These are phyloP conservation scores for Acanthurus leucopareius DNA, from an alignment of 2,797 vertebrate species.

Conservation along the genomic window DNA sequence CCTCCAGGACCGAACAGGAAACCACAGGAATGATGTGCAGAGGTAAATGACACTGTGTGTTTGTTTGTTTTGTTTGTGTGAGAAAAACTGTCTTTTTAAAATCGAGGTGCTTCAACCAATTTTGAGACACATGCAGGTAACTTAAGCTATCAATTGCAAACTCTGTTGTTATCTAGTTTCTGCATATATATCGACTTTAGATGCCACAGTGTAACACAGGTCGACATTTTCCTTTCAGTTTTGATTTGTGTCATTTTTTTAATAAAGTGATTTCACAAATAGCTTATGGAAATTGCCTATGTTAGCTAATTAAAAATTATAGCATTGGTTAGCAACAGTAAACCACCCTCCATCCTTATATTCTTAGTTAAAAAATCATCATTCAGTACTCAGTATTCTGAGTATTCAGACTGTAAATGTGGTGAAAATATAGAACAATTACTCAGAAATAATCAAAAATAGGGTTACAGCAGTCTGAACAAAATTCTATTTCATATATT, in stretches of 20 bases:
- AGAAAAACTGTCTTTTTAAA: conserved; percentile 17
- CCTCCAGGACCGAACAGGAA: conserved; percentile 47
- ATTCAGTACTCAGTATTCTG: neutral
- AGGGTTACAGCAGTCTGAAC: neutral
- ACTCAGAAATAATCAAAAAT: neutral
- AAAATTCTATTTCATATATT: neutral
- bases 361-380: no score
- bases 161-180: no score
- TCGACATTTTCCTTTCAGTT: neutral
- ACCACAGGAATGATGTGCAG: conserved; percentile 35
- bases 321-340: neutral
- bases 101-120: neutral
- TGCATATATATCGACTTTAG: no score
- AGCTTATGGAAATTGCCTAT: neutral
- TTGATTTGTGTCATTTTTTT: neutral
- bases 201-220: neutral
- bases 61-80: conserved; percentile 28
- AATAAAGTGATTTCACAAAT: neutral
- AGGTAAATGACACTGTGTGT: conserved; percentile 29
- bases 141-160: no score
- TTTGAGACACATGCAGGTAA: neutral
- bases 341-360: no score
- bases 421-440: neutral
- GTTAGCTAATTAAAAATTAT: neutral
- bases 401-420: neutral